Evolutionary conservation across 1,140 invertebrate species (phyloP), one percentile per base, ranked within the genome.

Genomic region (Adelges cooleyi): DNA sequence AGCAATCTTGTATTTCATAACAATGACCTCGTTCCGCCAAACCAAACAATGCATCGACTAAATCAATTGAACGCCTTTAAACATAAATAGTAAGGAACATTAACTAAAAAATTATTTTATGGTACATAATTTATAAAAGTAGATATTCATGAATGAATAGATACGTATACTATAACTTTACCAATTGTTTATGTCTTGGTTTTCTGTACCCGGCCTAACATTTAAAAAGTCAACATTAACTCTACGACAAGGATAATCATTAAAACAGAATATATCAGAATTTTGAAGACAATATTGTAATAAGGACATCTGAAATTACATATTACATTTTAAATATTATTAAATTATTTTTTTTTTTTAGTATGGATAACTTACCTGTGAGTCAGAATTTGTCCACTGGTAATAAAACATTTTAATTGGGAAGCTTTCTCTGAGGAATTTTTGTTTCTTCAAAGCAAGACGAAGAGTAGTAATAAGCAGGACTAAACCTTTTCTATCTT

Each of bases 251-350:
- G 87, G 84, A 77, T 91, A 87, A 75, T 98, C 94, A 54, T 89
- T 86, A 74, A 98, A 91, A 73, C 89, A 93, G 74, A 98, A 95
- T 36, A 98, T 82, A 75, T 98, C 94, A 0, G 90, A 84, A 77
- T 91, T 86, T 72, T 91, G 90, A 1, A 97, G 74, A 67, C 93
- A 87, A 67, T 90, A 85, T 65, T 85, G 82, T 17, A 97, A 80
- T 29, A 95, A 80, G 68, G 90, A 92, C 69, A 96, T 82, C 77
- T 97, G 73, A 69, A 67, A 72, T 20, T 73, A 69, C n/a, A n/a
- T 40, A 40, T 9, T 40, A 40, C n/a, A 40, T 9, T 10, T 10
- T 40, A n/a, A 40, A 40, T 10, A 48, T 8, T 48, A 48, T 6
- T 17, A 17, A 17, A 8, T 6, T 15, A 48, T 48, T 48, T 48